Evolutionary conservation across 2,888 invertebrate genomes (phyloP).

Genomic region (Phanerotoma sp.): DNA sequence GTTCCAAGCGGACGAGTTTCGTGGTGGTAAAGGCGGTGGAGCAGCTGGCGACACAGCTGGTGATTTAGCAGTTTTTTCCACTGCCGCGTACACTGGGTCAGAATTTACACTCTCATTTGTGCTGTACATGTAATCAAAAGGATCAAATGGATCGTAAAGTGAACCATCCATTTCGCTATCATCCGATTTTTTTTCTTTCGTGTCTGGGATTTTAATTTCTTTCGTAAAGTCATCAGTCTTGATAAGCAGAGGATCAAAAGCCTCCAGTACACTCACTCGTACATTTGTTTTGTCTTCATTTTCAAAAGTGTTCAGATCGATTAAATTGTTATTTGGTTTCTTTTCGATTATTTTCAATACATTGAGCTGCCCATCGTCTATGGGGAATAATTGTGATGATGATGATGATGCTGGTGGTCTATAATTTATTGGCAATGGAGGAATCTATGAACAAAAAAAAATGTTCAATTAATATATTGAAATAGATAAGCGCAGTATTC

Average conservation of each 20-base stretch:
- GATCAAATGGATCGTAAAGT: slow-evolving; percentile 75
- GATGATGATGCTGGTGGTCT: slow-evolving; percentile 43
- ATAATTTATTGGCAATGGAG: slow-evolving; percentile 53
- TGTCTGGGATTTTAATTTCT: neutral
- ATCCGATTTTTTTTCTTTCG: slow-evolving; percentile 9
- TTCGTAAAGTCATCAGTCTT: slow-evolving; percentile 58
- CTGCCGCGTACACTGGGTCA: slow-evolving; percentile 71
- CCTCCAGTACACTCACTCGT: slow-evolving; percentile 75
- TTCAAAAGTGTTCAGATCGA: slow-evolving; percentile 61
- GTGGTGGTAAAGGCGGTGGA: slow-evolving; percentile 66
- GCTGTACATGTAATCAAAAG: slow-evolving; percentile 75
- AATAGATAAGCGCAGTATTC: slow-evolving; percentile 2
- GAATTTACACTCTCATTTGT: slow-evolving; percentile 65
- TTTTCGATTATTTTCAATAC: slow-evolving; percentile 58
- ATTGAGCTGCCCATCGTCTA: slow-evolving; percentile 50
- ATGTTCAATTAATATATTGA: neutral
- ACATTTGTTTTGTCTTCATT: slow-evolving; percentile 60
- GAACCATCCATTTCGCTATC: slow-evolving; percentile 59
- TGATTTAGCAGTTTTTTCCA: slow-evolving; percentile 63
- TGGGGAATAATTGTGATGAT: slow-evolving; percentile 30
- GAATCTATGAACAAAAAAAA: slow-evolving; percentile 45
- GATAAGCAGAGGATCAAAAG: slow-evolving; percentile 81
- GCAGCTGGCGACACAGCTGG: slow-evolving; percentile 59
- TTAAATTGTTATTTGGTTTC: slow-evolving; percentile 62
- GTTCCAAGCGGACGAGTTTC: slow-evolving; percentile 60